Conservation (phyloP, 2,888 invertebrate genomes). For the Plebejus argus region DNA sequence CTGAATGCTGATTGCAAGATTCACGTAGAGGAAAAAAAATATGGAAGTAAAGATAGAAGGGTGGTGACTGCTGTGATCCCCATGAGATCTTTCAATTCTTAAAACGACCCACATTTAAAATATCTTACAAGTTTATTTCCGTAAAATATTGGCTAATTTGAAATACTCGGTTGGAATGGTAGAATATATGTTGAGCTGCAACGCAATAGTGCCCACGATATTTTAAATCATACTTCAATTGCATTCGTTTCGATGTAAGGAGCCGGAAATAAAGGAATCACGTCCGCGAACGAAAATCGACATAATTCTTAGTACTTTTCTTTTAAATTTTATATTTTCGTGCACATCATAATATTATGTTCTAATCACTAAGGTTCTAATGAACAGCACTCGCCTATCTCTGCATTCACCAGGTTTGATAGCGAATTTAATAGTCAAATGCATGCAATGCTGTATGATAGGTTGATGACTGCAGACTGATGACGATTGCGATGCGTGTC, state of each 20-base stretch:
- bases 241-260: constrained; percentile 23
- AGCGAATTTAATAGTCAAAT: too few relatives aligned
- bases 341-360: too few relatives aligned
- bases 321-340: background rate
- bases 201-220: background rate
- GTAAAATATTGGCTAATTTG: constrained; percentile 3
- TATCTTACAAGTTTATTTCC: background rate
- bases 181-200: constrained; percentile 9
- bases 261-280: constrained; percentile 29
- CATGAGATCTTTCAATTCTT: background rate
- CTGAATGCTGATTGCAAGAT: too few relatives aligned
- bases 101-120: background rate
- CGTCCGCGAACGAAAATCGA: constrained; percentile 8
- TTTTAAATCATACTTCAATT: constrained; percentile 26
- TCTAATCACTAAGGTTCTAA: too few relatives aligned
- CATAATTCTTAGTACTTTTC: background rate
- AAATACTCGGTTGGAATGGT: background rate
- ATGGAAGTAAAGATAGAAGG: too few relatives aligned
- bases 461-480: too few relatives aligned
- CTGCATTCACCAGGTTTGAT: too few relatives aligned
- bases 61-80: background rate
- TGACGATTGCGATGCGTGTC: too few relatives aligned
- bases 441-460: too few relatives aligned
- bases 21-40: too few relatives aligned
- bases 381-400: too few relatives aligned